phyloP scores from a whole-genome alignment of 2,113 vertebrate genomes.

The Pelecanus crispus region DNA sequence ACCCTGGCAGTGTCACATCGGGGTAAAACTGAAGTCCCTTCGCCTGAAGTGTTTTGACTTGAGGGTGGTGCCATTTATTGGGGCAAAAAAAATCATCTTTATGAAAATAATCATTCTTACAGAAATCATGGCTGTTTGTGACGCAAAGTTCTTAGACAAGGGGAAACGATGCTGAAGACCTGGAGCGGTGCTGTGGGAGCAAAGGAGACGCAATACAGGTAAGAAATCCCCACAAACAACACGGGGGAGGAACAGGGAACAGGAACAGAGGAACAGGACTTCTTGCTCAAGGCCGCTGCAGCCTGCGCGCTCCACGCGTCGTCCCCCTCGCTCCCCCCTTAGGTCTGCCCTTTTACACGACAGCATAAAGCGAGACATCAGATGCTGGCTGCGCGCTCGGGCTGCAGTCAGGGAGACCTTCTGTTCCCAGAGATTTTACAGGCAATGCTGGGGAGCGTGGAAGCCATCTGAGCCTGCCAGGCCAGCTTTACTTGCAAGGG shows the following conservation, averaged over 20 bases:
- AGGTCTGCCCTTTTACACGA: neutral
- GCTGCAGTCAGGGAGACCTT: neutral
- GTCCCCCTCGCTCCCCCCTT: neutral
- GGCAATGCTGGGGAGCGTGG: neutral
- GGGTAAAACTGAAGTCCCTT: neutral
- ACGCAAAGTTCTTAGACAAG: neutral
- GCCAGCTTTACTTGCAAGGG: neutral
- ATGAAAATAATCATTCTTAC: neutral
- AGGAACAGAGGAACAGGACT: neutral
- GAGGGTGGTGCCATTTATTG: neutral
- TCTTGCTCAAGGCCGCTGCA: neutral
- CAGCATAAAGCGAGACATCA: neutral
- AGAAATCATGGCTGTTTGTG: neutral
- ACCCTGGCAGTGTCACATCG: neutral
- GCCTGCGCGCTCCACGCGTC: neutral
- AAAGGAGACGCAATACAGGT: neutral
- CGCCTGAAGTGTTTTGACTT: neutral
- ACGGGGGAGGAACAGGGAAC: too few relatives aligned
- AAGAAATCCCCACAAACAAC: neutral
- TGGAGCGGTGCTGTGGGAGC: neutral
- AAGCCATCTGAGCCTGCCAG: neutral
- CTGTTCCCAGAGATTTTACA: neutral
- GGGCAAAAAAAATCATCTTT: neutral
- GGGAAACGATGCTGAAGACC: neutral
- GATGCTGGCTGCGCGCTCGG: rapidly evolving